Percentiles rank a stretch among this genome's conserved stretches.
phyloP scores from a whole-genome alignment of 2,113 vertebrate genomes.

The Corythoichthys intestinalis region DNA sequence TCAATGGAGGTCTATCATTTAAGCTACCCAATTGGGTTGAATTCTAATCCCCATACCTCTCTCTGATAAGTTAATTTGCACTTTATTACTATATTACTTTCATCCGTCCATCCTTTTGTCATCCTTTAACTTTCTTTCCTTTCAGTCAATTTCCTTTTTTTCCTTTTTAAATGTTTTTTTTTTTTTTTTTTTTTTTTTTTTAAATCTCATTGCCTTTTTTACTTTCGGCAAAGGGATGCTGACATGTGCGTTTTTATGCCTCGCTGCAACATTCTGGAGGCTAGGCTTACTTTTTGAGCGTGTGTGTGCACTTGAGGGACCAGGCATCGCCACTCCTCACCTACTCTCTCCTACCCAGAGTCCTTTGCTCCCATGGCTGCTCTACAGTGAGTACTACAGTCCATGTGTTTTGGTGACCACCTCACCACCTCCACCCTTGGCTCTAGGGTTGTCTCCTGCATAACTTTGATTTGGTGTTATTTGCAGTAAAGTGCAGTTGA shows the following conservation, averaged over 20 bases:
- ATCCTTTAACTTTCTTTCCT: conserved; percentile 29
- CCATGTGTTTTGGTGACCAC: neutral
- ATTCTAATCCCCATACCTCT: conserved; percentile 20
- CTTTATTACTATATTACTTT: conserved; percentile 3
- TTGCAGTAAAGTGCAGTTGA: conserved; percentile 42
- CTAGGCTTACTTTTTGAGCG: conserved; percentile 45
- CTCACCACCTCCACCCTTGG: neutral
- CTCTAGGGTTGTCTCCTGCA: conserved; percentile 32
- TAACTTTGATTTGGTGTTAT: conserved; percentile 29
- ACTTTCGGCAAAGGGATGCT: conserved; percentile 47
- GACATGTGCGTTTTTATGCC: conserved; percentile 59
- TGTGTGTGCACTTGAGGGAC: conserved; percentile 42
- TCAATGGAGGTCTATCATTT: too few relatives aligned
- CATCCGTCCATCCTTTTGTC: conserved; percentile 10
- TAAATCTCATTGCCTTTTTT: conserved; percentile 21
- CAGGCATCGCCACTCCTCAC: conserved; percentile 2
- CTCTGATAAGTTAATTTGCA: conserved; percentile 27
- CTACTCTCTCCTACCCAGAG: conserved; percentile 32
- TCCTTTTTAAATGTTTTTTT: neutral
- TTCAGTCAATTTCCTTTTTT: conserved; percentile 22
- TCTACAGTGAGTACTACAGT: conserved; percentile 14
- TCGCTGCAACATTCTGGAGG: conserved; percentile 50
- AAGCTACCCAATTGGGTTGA: neutral
- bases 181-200: neutral
- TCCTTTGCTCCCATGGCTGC: conserved; percentile 22